Base-by-base conservation (phyloP, 2,113 vertebrate genomes). In the Platycercus adscitus region DNA sequence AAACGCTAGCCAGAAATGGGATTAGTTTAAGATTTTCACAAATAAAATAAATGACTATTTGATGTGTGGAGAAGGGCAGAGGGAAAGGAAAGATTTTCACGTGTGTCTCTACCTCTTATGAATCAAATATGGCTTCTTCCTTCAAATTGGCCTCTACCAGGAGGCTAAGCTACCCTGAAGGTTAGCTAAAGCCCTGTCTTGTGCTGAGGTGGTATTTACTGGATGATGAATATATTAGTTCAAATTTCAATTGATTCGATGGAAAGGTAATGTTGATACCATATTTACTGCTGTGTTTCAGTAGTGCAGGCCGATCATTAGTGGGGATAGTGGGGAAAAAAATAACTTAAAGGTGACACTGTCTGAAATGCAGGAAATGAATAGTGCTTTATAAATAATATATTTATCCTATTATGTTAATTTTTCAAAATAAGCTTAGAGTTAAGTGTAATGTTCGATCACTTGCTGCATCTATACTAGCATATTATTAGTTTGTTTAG, bases 381-480 rank as follows among this genome's bases (percentile, higher is more conserved):
- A 76, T 65, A 95, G 78, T 64, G 44, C 82, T 96, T 94, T 95
- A 94, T 97, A 97, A 97, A 96, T 96, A 97, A 96, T 95, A 43
- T 81, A 91, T 95, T 96, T 96, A 68, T 97, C 58, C 81, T 94
- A 84, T 93, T 95, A 85, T 91, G 92, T 89, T 98, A 97, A 94
- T 97, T 97, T 96, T 95, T 91, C 47, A 76, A 89, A 97, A 93
- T 93, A 97, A 95, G 23, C 81, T 94, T 63, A 28, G 70, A 81
- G 29, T 87, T 92, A 93, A 93, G 61, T 85, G 89, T 91, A 90
- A 83, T 85, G 85, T 97, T 97, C 29, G 12, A 95, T 97, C 82
- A 37, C 88, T 83, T 70, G 75, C 72, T 86, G 31, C 47, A 87
- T 86, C 95, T 97, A 41, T 66, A 65, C 87, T 81, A 50, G 29